These are phyloP conservation scores for Peromyscus melanophrys DNA, from an alignment of 2,797 vertebrate genomes.

Conservation along the genomic window DNA sequence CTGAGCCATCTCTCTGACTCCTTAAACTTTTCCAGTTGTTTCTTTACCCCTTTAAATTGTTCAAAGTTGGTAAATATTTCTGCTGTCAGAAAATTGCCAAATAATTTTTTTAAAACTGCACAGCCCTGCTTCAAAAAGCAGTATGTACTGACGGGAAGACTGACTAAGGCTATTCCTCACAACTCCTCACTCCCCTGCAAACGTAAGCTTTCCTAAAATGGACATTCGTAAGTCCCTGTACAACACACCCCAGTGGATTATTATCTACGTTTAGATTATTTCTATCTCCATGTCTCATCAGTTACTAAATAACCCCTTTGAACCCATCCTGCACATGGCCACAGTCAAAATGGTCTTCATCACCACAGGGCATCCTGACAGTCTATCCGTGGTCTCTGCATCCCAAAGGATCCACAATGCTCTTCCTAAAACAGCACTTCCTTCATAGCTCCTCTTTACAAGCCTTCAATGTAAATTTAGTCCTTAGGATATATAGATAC, in stretches of 20 bases:
- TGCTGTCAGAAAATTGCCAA: conserved; percentile 40
- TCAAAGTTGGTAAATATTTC: not conserved
- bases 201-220: not conserved
- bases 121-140: not conserved
- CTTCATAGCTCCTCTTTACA: not conserved
- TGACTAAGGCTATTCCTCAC: not conserved
- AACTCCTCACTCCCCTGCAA: not conserved
- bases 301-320: not conserved
- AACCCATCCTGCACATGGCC: not conserved
- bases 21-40: not conserved
- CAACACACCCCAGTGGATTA: not conserved
- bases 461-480: not conserved
- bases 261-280: not conserved
- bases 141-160: not conserved
- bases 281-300: not conserved
- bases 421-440: conserved; percentile 25
- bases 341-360: not conserved
- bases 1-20: not conserved
- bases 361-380: not conserved
- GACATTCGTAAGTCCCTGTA: not conserved
- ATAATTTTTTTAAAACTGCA: not conserved
- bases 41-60: conserved; percentile 21
- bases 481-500: not conserved
- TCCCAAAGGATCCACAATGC: not conserved
- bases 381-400: not conserved